These are phyloP conservation scores for Hirudinaria manillensis DNA, from an alignment of 2,888 invertebrate genomes.

Conservation along the genomic window DNA sequence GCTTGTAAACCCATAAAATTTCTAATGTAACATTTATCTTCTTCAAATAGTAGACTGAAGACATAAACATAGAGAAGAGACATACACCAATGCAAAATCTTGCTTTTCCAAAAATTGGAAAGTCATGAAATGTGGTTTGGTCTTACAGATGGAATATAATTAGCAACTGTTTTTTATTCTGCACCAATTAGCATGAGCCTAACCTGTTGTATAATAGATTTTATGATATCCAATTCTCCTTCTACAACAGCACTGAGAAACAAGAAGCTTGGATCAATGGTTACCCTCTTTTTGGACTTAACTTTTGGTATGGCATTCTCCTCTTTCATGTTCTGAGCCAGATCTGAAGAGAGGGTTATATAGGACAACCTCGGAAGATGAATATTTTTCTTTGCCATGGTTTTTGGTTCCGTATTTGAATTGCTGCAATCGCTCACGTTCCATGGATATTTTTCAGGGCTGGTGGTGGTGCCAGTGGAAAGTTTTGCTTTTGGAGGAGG, in stretches of 20 bases:
- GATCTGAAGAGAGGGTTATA: slow-evolving; percentile 11
- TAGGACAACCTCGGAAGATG: slow-evolving; percentile 13
- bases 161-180: too few species aligned
- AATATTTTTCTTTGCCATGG: background rate
- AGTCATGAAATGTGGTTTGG: too few species aligned
- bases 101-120: too few species aligned
- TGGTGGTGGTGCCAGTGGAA: background rate
- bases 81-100: too few species aligned
- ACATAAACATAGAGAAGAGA: background rate
- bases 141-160: too few species aligned
- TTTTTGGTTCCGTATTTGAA: background rate
- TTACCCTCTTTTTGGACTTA: slow-evolving; percentile 21
- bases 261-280: slow-evolving; percentile 25
- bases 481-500: slow-evolving; percentile 22
- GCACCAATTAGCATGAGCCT: background rate
- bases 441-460: slow-evolving; percentile 6
- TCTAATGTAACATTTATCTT: background rate
- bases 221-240: slow-evolving; percentile 30
- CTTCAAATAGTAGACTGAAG: background rate
- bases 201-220: slow-evolving; percentile 8
- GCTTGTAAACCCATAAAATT: background rate
- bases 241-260: slow-evolving; percentile 29
- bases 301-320: background rate
- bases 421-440: background rate
- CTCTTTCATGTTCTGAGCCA: background rate